Evolutionary conservation across 2,888 invertebrate genomes (phyloP).

Genomic region (Idaea biselata): DNA sequence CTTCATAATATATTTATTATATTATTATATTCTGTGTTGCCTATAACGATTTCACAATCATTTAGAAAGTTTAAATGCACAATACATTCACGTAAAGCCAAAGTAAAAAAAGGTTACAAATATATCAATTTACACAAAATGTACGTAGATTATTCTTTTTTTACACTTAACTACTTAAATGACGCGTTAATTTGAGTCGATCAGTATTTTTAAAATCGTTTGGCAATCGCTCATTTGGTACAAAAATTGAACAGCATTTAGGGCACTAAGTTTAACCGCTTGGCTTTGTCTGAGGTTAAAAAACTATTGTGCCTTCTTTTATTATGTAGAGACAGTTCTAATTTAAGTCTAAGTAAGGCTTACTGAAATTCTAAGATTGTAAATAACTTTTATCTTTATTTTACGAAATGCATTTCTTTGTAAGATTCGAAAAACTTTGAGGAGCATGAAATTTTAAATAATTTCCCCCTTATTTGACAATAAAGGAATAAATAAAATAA

Average conservation of each 20-base stretch:
- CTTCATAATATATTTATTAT: no score
- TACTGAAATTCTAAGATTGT: conserved; percentile 51
- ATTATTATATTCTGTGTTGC: background rate
- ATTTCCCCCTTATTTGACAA: conserved; percentile 76
- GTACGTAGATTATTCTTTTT: no score
- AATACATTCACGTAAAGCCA: no score
- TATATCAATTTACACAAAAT: no score
- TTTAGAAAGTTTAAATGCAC: no score
- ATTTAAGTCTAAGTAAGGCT: conserved; percentile 10
- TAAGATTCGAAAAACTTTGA: conserved; percentile 65
- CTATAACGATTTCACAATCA: background rate
- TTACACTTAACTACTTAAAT: no score
- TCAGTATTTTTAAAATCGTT: conserved; percentile 18
- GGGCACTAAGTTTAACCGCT: background rate
- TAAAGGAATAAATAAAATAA: conserved; percentile 76
- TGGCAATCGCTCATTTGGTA: conserved; percentile 27
- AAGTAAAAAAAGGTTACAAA: no score
- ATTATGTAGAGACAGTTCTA: conserved; percentile 36
- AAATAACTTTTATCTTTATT: conserved; percentile 76
- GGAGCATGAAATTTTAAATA: conserved; percentile 74
- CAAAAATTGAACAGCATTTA: conserved; percentile 16
- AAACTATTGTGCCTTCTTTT: conserved; percentile 5
- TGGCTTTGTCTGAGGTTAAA: conserved; percentile 3
- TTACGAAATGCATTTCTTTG: conserved; percentile 77
- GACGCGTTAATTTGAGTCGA: no score